Conservation (phyloP, 2,113 vertebrate genomes). For the Chionomys nivalis region DNA sequence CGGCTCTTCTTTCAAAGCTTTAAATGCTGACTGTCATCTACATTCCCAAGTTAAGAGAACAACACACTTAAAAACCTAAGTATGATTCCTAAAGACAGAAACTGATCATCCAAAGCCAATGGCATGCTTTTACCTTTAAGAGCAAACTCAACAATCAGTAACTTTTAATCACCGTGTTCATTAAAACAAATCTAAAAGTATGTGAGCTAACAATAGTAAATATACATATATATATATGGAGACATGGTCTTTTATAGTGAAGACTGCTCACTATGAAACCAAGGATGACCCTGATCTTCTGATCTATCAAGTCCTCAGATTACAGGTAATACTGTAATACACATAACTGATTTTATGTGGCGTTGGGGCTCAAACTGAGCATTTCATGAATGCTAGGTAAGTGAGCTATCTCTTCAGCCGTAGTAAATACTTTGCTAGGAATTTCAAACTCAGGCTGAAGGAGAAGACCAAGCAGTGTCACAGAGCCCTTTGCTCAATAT, state of each 20-base stretch:
- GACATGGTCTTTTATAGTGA: background rate
- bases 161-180: background rate
- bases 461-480: background rate
- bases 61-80: background rate
- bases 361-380: background rate
- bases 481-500: background rate
- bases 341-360: background rate
- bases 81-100: constrained; percentile 12
- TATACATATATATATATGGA: background rate
- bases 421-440: constrained; percentile 26
- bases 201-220: background rate
- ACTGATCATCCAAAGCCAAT: background rate
- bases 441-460: constrained; percentile 49
- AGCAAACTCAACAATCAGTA: background rate
- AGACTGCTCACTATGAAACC: background rate
- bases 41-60: constrained; percentile 32
- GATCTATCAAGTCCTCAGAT: background rate
- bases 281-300: background rate
- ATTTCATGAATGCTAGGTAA: background rate
- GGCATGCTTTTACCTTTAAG: background rate
- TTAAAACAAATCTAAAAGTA: constrained; percentile 20
- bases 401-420: background rate
- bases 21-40: background rate
- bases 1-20: constrained; percentile 46
- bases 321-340: background rate